phyloP scores from a whole-genome alignment of 2,113 vertebrate genomes.

The Ailurus styani region DNA sequence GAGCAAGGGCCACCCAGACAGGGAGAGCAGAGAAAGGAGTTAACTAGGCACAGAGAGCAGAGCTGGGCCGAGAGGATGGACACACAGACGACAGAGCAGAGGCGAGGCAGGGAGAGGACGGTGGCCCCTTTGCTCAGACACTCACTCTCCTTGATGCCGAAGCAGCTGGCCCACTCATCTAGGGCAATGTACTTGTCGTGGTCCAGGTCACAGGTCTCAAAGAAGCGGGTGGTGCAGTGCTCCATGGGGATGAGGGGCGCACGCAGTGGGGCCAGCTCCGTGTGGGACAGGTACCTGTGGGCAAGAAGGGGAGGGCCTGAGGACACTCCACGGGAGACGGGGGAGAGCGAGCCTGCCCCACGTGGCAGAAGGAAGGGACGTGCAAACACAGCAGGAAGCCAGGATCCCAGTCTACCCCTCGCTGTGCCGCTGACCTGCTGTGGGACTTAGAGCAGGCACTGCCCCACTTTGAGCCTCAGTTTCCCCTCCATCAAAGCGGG shows the following conservation, averaged over 20 bases:
- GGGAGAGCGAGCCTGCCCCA: not conserved
- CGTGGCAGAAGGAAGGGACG: not conserved
- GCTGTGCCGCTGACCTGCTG: not conserved
- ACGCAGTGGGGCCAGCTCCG: constrained; percentile 95
- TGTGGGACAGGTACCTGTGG: constrained; percentile 95
- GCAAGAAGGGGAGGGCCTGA: not conserved
- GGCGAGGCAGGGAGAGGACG: not conserved
- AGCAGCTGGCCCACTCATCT: constrained; percentile 97
- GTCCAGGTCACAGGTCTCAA: constrained; percentile 93
- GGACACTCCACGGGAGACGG: not conserved
- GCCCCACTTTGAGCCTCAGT: not conserved
- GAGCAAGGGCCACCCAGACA: not conserved
- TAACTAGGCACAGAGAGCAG: not conserved
- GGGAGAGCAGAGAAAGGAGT: not conserved
- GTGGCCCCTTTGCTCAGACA: constrained; percentile 39
- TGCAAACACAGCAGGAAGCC: too few relatives aligned
- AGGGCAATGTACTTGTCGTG: constrained; percentile 97
- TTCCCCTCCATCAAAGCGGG: not conserved
- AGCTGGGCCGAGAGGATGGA: not conserved
- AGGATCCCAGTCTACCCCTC: not conserved
- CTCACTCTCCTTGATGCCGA: constrained; percentile 97
- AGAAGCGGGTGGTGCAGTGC: constrained; percentile 99
- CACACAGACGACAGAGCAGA: not conserved
- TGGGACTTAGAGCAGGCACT: not conserved
- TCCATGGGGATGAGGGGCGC: constrained; percentile 99